Evolutionary conservation across 2,888 invertebrate genomes (phyloP).

Genomic region (Athalia circularis): DNA sequence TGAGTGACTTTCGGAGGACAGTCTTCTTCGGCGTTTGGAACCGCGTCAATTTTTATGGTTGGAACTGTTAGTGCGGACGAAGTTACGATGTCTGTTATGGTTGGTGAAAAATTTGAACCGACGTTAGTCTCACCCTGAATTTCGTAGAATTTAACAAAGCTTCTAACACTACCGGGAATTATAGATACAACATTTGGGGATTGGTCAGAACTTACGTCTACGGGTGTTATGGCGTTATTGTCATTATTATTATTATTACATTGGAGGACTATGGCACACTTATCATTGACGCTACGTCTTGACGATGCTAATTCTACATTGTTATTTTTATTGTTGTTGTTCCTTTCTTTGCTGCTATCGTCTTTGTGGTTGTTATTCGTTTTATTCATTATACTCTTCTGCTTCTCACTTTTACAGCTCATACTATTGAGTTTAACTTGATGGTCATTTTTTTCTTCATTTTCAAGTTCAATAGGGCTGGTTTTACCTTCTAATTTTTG

Average conservation of each 20-base stretch:
- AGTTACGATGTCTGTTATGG: constrained; percentile 30
- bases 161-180: constrained; percentile 70
- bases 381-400: neutral
- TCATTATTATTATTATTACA: constrained; percentile 65
- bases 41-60: constrained; percentile 29
- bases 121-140: constrained; percentile 57
- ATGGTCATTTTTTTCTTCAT: neutral
- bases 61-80: neutral
- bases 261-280: constrained; percentile 67
- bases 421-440: neutral
- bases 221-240: constrained; percentile 70
- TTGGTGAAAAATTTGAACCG: constrained; percentile 8
- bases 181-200: constrained; percentile 60
- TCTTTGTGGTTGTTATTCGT: neutral
- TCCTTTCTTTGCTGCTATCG: neutral
- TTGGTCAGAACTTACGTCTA: constrained; percentile 70
- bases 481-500: neutral
- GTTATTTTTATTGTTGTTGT: constrained; percentile 1
- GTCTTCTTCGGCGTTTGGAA: neutral
- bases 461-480: neutral
- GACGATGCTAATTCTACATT: constrained; percentile 30
- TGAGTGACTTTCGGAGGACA: neutral
- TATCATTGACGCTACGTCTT: constrained; percentile 55
- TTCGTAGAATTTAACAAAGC: constrained; percentile 70
- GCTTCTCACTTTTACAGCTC: neutral